Evolutionary conservation across 2,888 invertebrate species (phyloP).

Genomic region (Congeria kusceri): DNA sequence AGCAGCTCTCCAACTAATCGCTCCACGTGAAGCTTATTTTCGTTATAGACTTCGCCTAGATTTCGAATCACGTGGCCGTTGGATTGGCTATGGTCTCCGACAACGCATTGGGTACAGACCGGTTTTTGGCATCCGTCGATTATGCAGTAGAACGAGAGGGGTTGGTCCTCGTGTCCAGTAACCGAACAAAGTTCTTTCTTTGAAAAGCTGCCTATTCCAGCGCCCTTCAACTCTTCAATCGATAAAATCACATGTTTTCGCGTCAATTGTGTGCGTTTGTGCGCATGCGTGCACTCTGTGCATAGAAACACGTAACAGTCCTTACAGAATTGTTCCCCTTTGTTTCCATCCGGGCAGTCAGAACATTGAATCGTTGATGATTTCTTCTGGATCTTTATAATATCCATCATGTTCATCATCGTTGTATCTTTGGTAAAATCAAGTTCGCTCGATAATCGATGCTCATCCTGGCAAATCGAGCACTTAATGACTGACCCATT

Average conservation of each 20-base stretch:
- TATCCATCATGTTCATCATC: conserved; percentile 68
- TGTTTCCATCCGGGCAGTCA: conserved; percentile 68
- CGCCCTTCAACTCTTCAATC: conserved; percentile 61
- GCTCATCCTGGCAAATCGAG: conserved; percentile 59
- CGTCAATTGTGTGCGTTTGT: conserved; percentile 69
- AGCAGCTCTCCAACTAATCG: conserved; percentile 65
- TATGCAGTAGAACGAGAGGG: conserved; percentile 69
- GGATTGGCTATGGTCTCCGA: conserved; percentile 65
- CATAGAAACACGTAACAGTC: conserved; percentile 72
- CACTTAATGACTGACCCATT: conserved; percentile 57
- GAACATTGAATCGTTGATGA: conserved; percentile 65
- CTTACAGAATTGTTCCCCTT: conserved; percentile 64
- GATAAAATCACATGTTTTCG: conserved; percentile 64
- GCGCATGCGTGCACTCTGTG: conserved; percentile 66
- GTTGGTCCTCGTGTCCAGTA: conserved; percentile 69
- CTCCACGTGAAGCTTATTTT: conserved; percentile 64
- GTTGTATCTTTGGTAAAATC: conserved; percentile 63
- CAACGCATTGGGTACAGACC: conserved; percentile 70
- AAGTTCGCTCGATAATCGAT: conserved; percentile 46
- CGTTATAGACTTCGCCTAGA: conserved; percentile 66
- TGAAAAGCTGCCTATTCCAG: conserved; percentile 65
- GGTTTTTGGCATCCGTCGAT: conserved; percentile 62
- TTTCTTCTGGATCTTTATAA: conserved; percentile 67
- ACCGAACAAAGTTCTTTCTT: conserved; percentile 66
- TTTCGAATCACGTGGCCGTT: conserved; percentile 66